A percentile compares a stretch with the other conserved stretches of the same genome.
phyloP scores from a whole-genome alignment of 53 echinoderm and acorn worm genomes.

The Astropecten irregularis region DNA sequence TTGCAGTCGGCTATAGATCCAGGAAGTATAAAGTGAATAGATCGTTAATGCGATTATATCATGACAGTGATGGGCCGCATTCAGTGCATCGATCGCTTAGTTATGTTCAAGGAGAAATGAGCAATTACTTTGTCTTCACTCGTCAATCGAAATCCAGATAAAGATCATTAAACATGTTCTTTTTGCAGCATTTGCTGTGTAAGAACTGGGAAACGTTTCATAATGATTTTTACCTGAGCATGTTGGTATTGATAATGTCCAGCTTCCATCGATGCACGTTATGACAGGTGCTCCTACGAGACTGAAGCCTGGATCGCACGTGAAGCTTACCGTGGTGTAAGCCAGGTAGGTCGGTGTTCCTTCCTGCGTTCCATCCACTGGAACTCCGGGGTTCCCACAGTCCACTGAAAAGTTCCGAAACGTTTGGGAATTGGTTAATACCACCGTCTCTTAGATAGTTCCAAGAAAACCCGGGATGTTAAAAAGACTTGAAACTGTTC shows the following conservation, averaged over 20 bases:
- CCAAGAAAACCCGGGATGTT: no score
- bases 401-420: constrained; percentile 37
- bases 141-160: no score
- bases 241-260: constrained; percentile 50
- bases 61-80: no score
- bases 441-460: not conserved
- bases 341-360: constrained; percentile 64
- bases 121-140: not conserved
- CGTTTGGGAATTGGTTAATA: not conserved
- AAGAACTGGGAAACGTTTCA: no score
- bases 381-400: constrained; percentile 67
- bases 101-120: not conserved
- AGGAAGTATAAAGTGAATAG: not conserved
- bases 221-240: constrained; percentile 51
- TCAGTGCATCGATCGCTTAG: not conserved
- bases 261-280: constrained; percentile 61
- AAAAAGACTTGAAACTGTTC: no score
- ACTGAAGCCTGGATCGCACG: constrained; percentile 54
- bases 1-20: constrained; percentile 57
- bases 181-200: no score
- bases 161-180: no score
- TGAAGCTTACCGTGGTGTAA: constrained; percentile 68
- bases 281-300: constrained; percentile 63
- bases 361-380: constrained; percentile 45
- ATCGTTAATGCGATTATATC: no score